Base-by-base conservation (phyloP, 2,113 vertebrate species). In the Clupea harengus region DNA sequence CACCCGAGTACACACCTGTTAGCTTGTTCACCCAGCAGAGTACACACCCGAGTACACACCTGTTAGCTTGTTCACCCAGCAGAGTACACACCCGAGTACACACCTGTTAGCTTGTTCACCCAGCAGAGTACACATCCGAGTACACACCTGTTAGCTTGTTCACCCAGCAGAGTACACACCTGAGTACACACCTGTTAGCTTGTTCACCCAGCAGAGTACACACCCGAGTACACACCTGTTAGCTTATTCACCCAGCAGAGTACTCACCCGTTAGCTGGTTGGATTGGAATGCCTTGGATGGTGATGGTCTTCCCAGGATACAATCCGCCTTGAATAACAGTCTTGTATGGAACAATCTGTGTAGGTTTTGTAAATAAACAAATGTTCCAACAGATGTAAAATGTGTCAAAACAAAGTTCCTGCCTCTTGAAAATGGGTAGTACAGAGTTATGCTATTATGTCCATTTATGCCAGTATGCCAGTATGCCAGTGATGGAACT, bases 271-370 rank as follows among this genome's bases (percentile, higher is more conserved):
- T 32, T 25, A 28, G 64, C 64, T 72, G 28, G 64, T 15, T 72
- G 64, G 64, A 32, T 72, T 72, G 64, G 64, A 28, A 39, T 84
- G 49, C 96, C 96, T 0, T 94, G 91, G 75, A 97, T 88, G 0
- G 90, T 89, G 90, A 97, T 93, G 84, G 85, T 92, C 89, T 89
- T 94, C 45, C 93, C 94, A 1, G 92, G 90, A 17, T 11, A 80
- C 28, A 97, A 83, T 81, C 96, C 96, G 0, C 95, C 94, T 0
- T 25, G 88, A 84, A 97, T 95, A 25, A 25, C 0, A 4, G 87
- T 86, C 81, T 83, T 92, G 87, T 94, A 96, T 15, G 96, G 96
- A 4, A 96, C 25, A 1, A 4, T 22, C 96, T 97, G 87, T 0
- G 64, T 64, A 64, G 32, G 3, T 32, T 28, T 72, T 32, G n/a